These are phyloP conservation scores for Hipposideros larvatus DNA, from an alignment of 2,797 vertebrate species.

Conservation along the genomic window DNA sequence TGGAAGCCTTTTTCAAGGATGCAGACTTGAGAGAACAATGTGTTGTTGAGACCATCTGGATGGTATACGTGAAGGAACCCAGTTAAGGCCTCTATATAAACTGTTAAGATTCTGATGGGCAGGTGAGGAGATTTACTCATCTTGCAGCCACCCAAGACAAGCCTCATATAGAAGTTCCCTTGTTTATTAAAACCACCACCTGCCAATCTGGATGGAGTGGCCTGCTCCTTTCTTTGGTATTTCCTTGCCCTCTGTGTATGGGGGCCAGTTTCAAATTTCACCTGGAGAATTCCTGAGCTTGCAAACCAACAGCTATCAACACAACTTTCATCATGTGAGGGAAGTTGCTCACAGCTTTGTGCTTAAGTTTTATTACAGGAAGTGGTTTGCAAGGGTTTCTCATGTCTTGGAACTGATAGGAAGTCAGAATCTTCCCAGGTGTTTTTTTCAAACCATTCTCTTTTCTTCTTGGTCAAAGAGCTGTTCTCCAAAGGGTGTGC, in stretches of 20 bases:
- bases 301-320: neutral
- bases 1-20: neutral
- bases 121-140: neutral
- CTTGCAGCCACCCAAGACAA: neutral
- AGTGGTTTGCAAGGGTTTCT: neutral
- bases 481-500: neutral
- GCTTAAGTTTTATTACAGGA: neutral
- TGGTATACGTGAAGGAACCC: neutral
- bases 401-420: neutral
- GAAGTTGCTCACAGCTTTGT: neutral
- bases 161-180: neutral
- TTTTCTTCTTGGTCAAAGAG: neutral
- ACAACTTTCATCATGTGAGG: neutral
- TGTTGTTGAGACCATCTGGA: neutral
- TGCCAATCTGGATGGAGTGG: neutral
- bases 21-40: neutral
- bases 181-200: too few species aligned
- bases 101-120: neutral
- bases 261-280: neutral
- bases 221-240: neutral
- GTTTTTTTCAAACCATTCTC: neutral
- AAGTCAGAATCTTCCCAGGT: neutral
- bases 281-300: too few species aligned
- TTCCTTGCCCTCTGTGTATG: neutral
- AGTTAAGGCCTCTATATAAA: neutral